Evolutionary conservation across 2,888 invertebrate genomes (phyloP).

Genomic region (Patella depressa): DNA sequence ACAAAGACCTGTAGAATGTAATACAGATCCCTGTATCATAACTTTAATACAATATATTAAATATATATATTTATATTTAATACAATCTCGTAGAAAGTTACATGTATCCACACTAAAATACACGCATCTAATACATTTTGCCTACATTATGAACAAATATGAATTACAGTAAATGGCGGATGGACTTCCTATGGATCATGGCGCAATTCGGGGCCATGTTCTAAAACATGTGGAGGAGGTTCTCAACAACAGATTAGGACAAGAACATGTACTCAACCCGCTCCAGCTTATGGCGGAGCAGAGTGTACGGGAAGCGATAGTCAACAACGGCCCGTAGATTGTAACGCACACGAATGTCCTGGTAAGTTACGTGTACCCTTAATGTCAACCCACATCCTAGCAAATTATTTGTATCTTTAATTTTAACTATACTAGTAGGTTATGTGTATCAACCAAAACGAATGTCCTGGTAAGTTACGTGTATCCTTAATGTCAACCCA

Average conservation of each 20-base stretch:
- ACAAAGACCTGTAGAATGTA: background rate
- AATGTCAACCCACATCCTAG: too few species aligned
- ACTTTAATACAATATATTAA: too few species aligned
- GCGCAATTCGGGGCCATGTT: constrained; percentile 1
- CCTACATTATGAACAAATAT: too few species aligned
- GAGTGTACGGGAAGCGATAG: background rate
- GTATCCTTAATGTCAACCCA: too few species aligned
- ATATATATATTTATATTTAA: too few species aligned
- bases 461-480: background rate
- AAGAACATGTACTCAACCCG: constrained; percentile 6
- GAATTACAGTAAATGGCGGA: background rate
- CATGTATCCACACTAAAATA: too few species aligned
- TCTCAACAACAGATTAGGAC: constrained; percentile 1
- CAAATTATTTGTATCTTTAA: too few species aligned
- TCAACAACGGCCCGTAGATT: background rate
- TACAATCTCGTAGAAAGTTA: too few species aligned
- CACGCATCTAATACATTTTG: too few species aligned
- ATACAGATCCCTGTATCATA: background rate
- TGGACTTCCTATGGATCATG: constrained; percentile 9
- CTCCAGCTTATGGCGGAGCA: constrained; percentile 7
- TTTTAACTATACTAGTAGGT: too few species aligned
- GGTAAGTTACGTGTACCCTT: background rate
- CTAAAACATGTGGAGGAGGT: constrained; percentile 17
- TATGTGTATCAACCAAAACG: background rate
- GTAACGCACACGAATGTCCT: background rate